Percentiles rank a stretch among this genome's conserved stretches.
These are phyloP conservation scores for Proteles cristata DNA, from an alignment of 2,113 vertebrate species.

Conservation along the genomic window DNA sequence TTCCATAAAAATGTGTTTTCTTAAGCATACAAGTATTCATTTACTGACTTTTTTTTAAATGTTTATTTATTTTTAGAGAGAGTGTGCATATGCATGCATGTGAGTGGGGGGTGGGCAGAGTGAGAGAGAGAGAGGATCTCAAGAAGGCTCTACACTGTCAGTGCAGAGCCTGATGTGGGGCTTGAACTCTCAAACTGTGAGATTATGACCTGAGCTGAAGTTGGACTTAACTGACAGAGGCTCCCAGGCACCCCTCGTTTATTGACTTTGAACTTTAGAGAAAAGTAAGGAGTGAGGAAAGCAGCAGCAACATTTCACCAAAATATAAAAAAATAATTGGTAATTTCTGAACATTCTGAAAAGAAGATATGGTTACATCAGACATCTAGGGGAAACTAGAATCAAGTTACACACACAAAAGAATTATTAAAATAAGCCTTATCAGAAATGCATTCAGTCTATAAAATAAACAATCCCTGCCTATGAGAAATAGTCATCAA, in stretches of 20 bases:
- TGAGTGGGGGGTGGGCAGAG: no score
- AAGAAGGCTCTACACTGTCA: no score
- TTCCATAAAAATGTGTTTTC: not conserved
- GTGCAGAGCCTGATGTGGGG: no score
- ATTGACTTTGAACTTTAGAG: not conserved
- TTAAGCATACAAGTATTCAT: not conserved
- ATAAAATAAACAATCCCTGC: not conserved
- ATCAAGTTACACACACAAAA: not conserved
- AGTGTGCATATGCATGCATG: no score
- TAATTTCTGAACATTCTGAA: not conserved
- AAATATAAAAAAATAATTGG: not conserved
- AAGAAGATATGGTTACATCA: not conserved
- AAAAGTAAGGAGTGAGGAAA: not conserved
- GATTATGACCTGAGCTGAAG: no score
- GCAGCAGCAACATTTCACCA: not conserved
- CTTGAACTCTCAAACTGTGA: no score
- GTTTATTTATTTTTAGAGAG: no score
- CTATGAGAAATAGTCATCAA: not conserved
- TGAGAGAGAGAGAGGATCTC: no score
- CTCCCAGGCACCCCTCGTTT: not conserved
- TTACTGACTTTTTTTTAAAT: not conserved
- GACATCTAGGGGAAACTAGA: not conserved
- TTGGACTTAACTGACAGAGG: no score
- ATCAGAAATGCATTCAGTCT: not conserved
- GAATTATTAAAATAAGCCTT: not conserved